Conservation (phyloP, 64 coral and sea anemone genomes). For the Montipora cactus region DNA sequence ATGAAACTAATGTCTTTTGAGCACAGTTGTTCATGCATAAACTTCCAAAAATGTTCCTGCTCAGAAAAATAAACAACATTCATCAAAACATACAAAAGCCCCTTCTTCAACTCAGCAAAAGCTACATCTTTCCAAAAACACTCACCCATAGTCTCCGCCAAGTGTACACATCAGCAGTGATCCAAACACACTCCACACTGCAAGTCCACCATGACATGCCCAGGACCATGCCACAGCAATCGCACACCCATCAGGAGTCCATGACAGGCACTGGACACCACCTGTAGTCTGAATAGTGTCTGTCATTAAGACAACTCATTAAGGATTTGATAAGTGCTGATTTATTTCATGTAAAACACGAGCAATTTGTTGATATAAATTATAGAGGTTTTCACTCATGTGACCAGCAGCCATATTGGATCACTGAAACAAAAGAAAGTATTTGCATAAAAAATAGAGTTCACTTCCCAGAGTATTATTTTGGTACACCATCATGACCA, state of each 20-base stretch:
- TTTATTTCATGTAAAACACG: background rate
- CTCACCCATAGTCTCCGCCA: constrained; percentile 93
- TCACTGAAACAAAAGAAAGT: no score
- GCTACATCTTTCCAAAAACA: background rate
- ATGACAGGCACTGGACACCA: constrained; percentile 90
- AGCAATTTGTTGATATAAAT: no score
- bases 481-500: no score
- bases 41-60: no score
- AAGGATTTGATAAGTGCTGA: background rate
- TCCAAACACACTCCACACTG: constrained; percentile 99
- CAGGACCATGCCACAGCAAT: constrained; percentile 97
- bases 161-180: constrained; percentile 94
- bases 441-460: no score
- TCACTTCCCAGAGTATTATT: no score
- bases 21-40: no score
- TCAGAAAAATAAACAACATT: no score
- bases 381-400: no score
- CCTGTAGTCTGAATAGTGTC: constrained; percentile 90
- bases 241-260: constrained; percentile 97
- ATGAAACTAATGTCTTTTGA: no score
- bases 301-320: constrained; percentile 23
- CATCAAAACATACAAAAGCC: no score
- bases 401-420: no score
- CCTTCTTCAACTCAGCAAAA: background rate
- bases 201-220: constrained; percentile 93